Base-by-base conservation (phyloP, 2,888 invertebrate species). In the Ophion ventricosus region DNA sequence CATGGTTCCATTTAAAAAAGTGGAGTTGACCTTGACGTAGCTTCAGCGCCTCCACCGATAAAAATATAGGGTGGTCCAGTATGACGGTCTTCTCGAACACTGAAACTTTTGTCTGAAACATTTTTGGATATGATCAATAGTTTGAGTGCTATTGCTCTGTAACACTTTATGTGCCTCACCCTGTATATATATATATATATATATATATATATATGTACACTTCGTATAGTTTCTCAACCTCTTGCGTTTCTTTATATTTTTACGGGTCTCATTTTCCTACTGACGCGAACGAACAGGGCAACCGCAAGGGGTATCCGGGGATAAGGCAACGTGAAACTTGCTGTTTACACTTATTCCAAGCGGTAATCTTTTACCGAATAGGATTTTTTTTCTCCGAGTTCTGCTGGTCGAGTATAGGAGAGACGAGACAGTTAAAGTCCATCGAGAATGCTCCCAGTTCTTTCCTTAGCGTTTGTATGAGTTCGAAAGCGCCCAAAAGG, bases 401-500 rank as follows among this genome's bases (percentile, higher is more conserved):
- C 70, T 8, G 35, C 35, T 29, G 56, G 73, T 83, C 72, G 80
- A 69, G 23, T 35, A 57, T 35, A 57, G 40, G 25, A 69, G 67
- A 73, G 75, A 83, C 67, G 67, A 75, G 67, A 76, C 49, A 43
- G 74, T 69, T 40, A 61, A 76, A 63, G 20, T 81, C 74, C 75
- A 43, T 25, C 59, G 20, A 25, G 73, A 73, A 59, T n/a, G 40
- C 11, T 17, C 23, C 40, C 40, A 25, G n/a, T 57, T 72, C 43
- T 43, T 84, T 84, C 83, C 83, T 86, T 79, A 76, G 86, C 83
- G 84, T 84, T 82, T 75, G 57, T 63, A 67, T 82, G 78, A 87
- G 83, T 83, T 88, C 85, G 87, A 87, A 83, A 83, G 87, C 83
- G 84, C 76, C 84, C 80, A 85, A 87, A 86, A 75, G 87, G 87